Conservation (phyloP, 2,888 invertebrate species). For the Margaritifera margaritifera region DNA sequence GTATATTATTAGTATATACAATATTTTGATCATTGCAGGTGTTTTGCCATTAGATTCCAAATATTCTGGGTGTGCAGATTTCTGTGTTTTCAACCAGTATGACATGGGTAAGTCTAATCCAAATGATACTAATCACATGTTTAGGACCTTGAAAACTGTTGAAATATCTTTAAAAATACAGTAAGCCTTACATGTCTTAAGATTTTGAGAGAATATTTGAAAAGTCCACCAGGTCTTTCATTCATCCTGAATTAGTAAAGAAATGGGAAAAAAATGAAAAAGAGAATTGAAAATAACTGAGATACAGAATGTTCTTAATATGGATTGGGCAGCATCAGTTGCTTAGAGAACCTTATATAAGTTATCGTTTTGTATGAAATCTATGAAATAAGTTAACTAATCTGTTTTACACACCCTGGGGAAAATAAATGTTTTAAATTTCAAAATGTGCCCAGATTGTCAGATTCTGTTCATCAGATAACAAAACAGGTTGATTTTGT, state of each 20-base stretch:
- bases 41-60: conserved; percentile 72
- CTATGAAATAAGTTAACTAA: no score
- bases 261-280: background rate
- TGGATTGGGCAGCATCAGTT: no score
- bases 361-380: no score
- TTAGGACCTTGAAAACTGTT: background rate
- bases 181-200: no score
- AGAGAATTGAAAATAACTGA: background rate
- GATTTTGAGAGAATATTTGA: background rate
- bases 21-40: conserved; percentile 58
- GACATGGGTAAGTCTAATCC: conserved; percentile 71
- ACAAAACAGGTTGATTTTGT: no score
- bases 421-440: no score
- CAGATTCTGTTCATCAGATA: no score
- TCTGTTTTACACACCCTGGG: no score
- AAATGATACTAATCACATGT: background rate
- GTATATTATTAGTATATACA: background rate
- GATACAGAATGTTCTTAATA: background rate
- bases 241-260: background rate
- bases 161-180: background rate
- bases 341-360: no score
- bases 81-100: conserved; percentile 72
- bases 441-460: no score
- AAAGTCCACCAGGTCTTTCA: background rate
- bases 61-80: conserved; percentile 74